phyloP scores from a whole-genome alignment of 2,797 vertebrate genomes.

The Falco concolor region DNA sequence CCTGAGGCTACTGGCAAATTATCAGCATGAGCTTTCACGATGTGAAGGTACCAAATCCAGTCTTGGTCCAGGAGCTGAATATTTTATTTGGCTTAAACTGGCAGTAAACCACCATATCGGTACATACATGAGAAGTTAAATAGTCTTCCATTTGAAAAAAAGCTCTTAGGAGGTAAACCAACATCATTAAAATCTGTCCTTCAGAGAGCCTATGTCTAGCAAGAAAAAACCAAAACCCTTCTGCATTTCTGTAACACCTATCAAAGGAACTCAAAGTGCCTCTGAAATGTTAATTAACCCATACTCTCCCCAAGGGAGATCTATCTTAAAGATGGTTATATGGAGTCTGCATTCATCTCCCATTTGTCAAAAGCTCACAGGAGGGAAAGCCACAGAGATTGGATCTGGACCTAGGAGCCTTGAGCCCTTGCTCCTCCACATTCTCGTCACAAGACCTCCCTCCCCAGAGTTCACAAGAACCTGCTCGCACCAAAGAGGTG shows the following conservation, averaged over 20 bases:
- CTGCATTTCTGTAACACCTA: constrained; percentile 17
- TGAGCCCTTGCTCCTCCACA: neutral
- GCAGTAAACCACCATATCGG: neutral
- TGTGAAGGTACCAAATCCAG: neutral
- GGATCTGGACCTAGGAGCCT: neutral
- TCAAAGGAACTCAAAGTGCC: constrained; percentile 2
- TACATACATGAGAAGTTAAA: neutral
- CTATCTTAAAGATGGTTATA: constrained; percentile 35
- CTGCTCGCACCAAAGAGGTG: neutral
- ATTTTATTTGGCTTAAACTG: constrained; percentile 8
- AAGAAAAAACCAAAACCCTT: neutral
- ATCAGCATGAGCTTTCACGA: constrained; percentile 2
- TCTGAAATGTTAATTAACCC: constrained; percentile 64
- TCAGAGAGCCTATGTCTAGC: neutral
- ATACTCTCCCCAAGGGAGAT: neutral
- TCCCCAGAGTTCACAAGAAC: constrained; percentile 30
- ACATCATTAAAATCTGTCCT: neutral
- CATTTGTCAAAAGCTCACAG: neutral
- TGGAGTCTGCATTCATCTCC: constrained; percentile 1
- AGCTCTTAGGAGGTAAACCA: constrained; percentile 6
- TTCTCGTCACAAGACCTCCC: constrained; percentile 10
- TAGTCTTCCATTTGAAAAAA: neutral
- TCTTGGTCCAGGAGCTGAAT: neutral
- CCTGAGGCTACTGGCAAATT: constrained; percentile 33
- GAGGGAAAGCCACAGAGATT: neutral